Percentiles rank a stretch among this genome's conserved stretches.
These are phyloP conservation scores for Globodera rostochiensis DNA, from an alignment of 1,140 invertebrate genomes.

Conservation along the genomic window DNA sequence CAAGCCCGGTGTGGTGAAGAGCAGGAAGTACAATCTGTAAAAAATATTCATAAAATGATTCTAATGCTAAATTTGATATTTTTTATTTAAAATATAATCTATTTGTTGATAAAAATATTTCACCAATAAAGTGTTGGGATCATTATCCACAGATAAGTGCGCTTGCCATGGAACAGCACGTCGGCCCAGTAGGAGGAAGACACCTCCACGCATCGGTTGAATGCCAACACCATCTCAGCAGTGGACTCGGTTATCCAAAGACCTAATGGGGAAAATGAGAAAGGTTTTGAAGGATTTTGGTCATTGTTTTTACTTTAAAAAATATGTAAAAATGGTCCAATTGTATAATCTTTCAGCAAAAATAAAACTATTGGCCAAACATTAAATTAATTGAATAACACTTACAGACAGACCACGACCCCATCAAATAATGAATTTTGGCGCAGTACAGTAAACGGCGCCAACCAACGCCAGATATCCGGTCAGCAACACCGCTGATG, in stretches of 20 bases:
- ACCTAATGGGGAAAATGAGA: neutral
- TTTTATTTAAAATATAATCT: no score
- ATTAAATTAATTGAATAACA: neutral
- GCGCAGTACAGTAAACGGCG: slow-evolving; percentile 37
- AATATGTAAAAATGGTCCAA: neutral
- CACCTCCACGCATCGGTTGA: no score
- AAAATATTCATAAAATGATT: neutral
- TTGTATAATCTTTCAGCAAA: no score
- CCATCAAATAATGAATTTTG: slow-evolving; percentile 33
- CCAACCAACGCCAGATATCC: slow-evolving; percentile 28
- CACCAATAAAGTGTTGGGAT: slow-evolving; percentile 29
- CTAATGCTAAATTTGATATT: no score
- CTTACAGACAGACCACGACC: slow-evolving; percentile 7
- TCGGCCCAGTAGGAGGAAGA: no score
- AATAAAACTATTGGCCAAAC: neutral
- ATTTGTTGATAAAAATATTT: no score
- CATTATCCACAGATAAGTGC: slow-evolving; percentile 29
- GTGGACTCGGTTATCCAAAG: slow-evolving; percentile 29
- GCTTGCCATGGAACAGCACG: no score
- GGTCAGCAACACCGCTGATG: slow-evolving; percentile 36
- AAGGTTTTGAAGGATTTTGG: neutral
- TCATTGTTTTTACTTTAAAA: no score
- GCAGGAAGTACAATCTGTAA: slow-evolving; percentile 47
- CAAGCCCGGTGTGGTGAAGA: slow-evolving; percentile 47
- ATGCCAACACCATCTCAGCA: slow-evolving; percentile 32